Evolutionary conservation across 2,888 invertebrate genomes (phyloP).

Genomic region (Acleris holmiana): DNA sequence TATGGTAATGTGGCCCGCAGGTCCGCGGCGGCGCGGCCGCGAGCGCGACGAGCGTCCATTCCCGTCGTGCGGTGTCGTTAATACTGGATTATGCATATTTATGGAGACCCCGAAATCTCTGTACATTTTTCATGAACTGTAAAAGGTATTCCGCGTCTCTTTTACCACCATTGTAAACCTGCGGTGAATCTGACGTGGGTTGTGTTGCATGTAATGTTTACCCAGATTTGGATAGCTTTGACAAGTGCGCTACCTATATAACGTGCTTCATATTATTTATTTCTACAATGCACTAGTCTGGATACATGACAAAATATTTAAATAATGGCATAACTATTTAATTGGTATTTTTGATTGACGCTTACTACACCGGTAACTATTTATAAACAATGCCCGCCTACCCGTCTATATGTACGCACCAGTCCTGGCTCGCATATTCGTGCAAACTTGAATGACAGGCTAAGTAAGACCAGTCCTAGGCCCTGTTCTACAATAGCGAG

Average conservation of each 20-base stretch:
- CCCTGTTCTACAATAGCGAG: slow-evolving; percentile 50
- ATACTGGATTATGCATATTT: slow-evolving; percentile 48
- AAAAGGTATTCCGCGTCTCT: slow-evolving; percentile 39
- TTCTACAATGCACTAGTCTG: slow-evolving; percentile 12
- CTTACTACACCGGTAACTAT: slow-evolving; percentile 8
- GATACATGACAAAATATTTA: slow-evolving; percentile 14
- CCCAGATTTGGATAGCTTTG: slow-evolving; percentile 22
- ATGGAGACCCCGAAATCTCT: slow-evolving; percentile 38
- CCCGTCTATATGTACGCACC: slow-evolving; percentile 24
- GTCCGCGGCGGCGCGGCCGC: slow-evolving; percentile 39
- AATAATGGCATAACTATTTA: slow-evolving; percentile 19
- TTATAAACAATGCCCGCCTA: slow-evolving; percentile 37
- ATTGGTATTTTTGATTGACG: not conserved
- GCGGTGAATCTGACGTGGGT: slow-evolving; percentile 7
- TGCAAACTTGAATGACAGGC: slow-evolving; percentile 42
- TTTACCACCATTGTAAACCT: slow-evolving; percentile 11
- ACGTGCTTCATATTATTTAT: slow-evolving; percentile 10
- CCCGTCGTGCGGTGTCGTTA: slow-evolving; percentile 44
- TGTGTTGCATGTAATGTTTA: slow-evolving; percentile 4
- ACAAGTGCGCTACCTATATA: slow-evolving; percentile 5
- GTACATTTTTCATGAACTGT: slow-evolving; percentile 42
- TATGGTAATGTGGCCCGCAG: slow-evolving; percentile 43
- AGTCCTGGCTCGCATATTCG: slow-evolving; percentile 38
- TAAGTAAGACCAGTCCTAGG: slow-evolving; percentile 24
- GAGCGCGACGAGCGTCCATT: slow-evolving; percentile 38